Conservation (phyloP, 2,797 vertebrate genomes). For the Valencia hispanica region DNA sequence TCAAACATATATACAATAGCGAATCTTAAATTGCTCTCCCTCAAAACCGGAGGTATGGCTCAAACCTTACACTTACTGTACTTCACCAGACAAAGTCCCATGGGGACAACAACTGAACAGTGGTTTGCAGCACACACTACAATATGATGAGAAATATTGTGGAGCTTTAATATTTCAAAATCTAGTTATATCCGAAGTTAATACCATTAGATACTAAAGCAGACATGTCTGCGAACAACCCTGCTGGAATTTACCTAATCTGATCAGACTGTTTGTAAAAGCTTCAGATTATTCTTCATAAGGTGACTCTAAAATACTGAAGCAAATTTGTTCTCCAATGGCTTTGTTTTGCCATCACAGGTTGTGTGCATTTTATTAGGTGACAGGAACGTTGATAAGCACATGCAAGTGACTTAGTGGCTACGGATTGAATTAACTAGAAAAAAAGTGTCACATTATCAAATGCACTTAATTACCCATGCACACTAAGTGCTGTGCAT, state of each 20-base stretch:
- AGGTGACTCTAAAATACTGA: neutral
- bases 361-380: conserved; percentile 9
- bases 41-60: neutral
- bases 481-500: conserved; percentile 1
- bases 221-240: neutral
- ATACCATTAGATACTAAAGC: neutral
- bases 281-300: neutral
- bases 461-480: conserved; percentile 7
- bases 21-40: neutral
- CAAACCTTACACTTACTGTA: neutral
- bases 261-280: neutral
- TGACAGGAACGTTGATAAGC: neutral
- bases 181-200: neutral
- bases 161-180: neutral
- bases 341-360: conserved; percentile 10
- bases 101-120: neutral
- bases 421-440: conserved; percentile 18
- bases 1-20: neutral
- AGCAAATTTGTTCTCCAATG: neutral
- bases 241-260: neutral
- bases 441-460: conserved; percentile 7
- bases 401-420: neutral
- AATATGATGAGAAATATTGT: neutral
- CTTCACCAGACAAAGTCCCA: neutral
- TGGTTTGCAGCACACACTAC: neutral